Evolutionary conservation across 2,888 invertebrate species (phyloP).

Genomic region (Cryptocheilus praepositus): DNA sequence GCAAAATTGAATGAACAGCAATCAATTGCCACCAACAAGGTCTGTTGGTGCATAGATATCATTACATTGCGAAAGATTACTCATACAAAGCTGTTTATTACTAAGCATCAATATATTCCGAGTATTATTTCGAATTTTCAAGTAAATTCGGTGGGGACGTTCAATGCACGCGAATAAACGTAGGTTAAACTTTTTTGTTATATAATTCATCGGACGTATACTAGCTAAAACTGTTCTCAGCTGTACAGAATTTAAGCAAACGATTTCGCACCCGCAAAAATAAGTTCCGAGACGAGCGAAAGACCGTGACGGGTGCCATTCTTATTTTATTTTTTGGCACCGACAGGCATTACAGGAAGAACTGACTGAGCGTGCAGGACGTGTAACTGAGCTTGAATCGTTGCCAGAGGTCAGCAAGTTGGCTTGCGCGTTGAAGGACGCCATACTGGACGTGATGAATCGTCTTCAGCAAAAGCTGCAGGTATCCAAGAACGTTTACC

Average conservation of each 20-base stretch:
- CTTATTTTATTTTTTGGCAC: too few species aligned
- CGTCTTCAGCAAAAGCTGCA: conserved; percentile 69
- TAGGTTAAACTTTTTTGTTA: too few species aligned
- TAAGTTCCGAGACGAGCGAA: too few species aligned
- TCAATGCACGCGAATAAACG: too few species aligned
- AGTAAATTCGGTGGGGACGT: too few species aligned
- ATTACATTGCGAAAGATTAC: too few species aligned
- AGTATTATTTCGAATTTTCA: too few species aligned
- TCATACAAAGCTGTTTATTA: not conserved
- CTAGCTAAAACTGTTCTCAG: too few species aligned
- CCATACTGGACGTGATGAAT: conserved; percentile 62
- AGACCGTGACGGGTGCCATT: too few species aligned
- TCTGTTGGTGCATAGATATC: conserved; percentile 31
- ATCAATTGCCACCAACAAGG: conserved; percentile 57
- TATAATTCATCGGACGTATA: too few species aligned
- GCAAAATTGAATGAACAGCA: conserved; percentile 57
- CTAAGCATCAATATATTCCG: not conserved
- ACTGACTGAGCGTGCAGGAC: conserved; percentile 61
- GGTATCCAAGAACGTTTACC: conserved; percentile 68
- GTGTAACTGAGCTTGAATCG: conserved; percentile 64
- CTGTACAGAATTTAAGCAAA: too few species aligned
- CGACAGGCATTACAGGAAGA: conserved; percentile 67
- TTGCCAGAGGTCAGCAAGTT: conserved; percentile 66
- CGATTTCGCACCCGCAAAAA: too few species aligned
- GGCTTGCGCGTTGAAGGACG: conserved; percentile 65